Conservation (phyloP, 2,888 invertebrate species). For the Nephrotoma guestfalica region DNA sequence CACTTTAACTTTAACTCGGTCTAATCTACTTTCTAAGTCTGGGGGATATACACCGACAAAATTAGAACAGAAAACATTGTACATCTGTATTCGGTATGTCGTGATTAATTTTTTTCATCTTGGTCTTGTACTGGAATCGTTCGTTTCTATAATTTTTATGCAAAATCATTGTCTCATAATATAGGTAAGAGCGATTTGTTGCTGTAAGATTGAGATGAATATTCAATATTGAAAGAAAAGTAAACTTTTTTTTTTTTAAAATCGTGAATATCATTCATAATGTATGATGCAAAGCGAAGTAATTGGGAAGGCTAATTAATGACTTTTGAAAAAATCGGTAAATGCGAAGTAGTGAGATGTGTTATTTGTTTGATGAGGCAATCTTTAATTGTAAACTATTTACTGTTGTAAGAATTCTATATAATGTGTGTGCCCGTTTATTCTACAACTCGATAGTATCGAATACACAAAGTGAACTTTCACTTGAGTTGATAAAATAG, state of each 20-base stretch:
- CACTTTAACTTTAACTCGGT: background rate
- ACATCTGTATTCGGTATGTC: background rate
- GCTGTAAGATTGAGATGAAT: background rate
- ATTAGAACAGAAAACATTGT: background rate
- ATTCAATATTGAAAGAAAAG: background rate
- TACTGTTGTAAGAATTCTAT: background rate
- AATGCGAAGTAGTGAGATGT: background rate
- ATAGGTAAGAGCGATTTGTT: background rate
- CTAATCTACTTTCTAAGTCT: background rate
- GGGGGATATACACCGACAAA: background rate
- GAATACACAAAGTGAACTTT: background rate
- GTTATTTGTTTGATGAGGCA: background rate
- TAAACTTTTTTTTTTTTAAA: background rate
- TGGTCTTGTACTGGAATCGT: background rate
- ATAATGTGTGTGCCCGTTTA: background rate
- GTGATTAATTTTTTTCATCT: background rate
- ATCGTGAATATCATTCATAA: background rate
- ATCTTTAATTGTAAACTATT: background rate
- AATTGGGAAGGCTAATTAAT: background rate
- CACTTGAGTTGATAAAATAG: background rate
- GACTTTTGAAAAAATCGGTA: background rate
- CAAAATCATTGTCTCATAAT: background rate
- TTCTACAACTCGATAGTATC: background rate
- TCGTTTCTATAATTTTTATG: background rate
- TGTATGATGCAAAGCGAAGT: background rate